Evolutionary conservation across 2,113 vertebrate species (phyloP), one percentile per base, ranked within the genome.

Genomic region (Sinocyclocheilus maitianheensis): DNA sequence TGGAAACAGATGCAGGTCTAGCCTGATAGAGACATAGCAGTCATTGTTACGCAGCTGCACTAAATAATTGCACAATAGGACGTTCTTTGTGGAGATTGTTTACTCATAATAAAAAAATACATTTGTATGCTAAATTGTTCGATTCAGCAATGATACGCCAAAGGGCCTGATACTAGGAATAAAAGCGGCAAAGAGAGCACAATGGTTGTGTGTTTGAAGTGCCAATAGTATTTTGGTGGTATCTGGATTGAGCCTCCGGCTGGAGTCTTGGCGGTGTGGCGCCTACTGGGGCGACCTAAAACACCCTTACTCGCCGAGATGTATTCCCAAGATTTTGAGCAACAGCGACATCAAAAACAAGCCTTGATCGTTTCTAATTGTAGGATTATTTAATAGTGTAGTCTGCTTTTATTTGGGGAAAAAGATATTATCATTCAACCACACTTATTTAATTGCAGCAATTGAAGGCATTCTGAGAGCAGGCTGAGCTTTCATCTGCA

Each of bases 391-490:
- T 93, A 92, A 93, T 91, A 93, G 90, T 94, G 91, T 90, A 83
- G 90, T 93, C 92, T 93, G 93, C 94, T 94, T 94, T 92, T 93
- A 90, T 94, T 93, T 94, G 93, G 92, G 93, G 90, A 88, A 93
- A 92, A 92, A 95, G 94, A 95, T 95, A 95, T 94, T 94, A 96
- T 96, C 95, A 93, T 92, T 93, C 93, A 94, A 95, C 93, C 94
- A 94, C 94, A 95, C 94, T 94, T 95, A 95, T 96, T 95, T 95
- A 95, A 95, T 95, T 95, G 94, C 91, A 74, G 93, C 94, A 95
- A 95, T 96, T 96, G 93, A 93, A 94, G 92, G 93, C 93, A 92
- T 92, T 94, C 90, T 94, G 84, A 95, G 94, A 91, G 92, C 92
- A 91, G 86, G 88, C 87, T 90, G 86, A 89, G 91, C 95, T 96